Conservation (phyloP, 2,888 invertebrate species). For the Oscheius onirici region DNA sequence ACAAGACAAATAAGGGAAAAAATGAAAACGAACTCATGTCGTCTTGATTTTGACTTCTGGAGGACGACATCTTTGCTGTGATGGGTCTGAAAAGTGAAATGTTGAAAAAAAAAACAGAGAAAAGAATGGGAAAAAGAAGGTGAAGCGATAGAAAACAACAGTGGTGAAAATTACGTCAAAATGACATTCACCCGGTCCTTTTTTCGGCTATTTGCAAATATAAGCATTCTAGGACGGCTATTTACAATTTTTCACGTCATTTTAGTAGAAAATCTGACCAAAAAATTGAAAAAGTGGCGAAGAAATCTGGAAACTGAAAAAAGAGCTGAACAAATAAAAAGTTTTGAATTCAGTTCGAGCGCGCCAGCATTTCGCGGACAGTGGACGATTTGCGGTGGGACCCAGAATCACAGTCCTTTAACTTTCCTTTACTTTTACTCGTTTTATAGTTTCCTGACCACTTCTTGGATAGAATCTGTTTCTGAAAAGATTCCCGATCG, state of each 20-base stretch:
- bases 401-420: neutral
- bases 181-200: too few species aligned
- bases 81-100: neutral
- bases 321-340: neutral
- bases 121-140: neutral
- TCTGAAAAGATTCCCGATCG: too few species aligned
- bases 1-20: neutral
- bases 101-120: neutral
- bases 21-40: neutral
- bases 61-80: neutral
- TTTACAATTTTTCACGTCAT: too few species aligned
- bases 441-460: too few species aligned
- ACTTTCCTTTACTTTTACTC: neutral
- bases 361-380: conserved; percentile 24
- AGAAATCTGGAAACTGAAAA: neutral
- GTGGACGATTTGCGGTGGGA: neutral
- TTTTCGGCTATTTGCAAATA: too few species aligned
- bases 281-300: neutral
- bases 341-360: conserved; percentile 1
- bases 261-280: neutral
- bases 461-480: too few species aligned
- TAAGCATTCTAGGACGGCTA: too few species aligned
- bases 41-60: neutral
- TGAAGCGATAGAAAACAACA: too few species aligned
- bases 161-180: too few species aligned